phyloP scores from a whole-genome alignment of 2,888 invertebrate genomes.

The Aplocera efformata region DNA sequence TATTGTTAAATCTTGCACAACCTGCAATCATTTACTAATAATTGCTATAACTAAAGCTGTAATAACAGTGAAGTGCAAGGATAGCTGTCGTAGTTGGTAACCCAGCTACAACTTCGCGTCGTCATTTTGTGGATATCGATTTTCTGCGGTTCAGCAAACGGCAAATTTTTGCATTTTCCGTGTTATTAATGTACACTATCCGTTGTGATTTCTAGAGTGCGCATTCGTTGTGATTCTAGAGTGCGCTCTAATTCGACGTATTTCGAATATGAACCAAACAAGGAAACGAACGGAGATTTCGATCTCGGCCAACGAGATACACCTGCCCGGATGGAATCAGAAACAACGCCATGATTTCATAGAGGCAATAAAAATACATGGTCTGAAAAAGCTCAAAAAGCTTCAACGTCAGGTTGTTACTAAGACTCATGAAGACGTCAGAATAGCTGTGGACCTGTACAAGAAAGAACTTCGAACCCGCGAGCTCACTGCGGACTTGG shows the following conservation, averaged over 20 bases:
- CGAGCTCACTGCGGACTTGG: constrained; percentile 4
- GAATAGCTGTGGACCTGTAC: constrained; percentile 11
- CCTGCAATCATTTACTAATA: too few species aligned
- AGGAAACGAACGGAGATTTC: constrained; percentile 1
- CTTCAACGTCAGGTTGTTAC: constrained; percentile 11
- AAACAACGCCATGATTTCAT: constrained; percentile 8
- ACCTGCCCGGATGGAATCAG: constrained; percentile 7
- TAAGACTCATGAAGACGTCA: constrained; percentile 10
- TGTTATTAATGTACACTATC: too few species aligned
- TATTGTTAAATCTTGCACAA: too few species aligned
- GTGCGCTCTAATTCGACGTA: not conserved
- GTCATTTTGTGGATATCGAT: too few species aligned
- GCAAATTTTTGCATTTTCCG: too few species aligned
- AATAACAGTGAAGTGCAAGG: too few species aligned
- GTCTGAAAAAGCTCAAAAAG: constrained; percentile 10
- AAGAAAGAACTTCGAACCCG: constrained; percentile 7
- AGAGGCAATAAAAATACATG: constrained; percentile 6
- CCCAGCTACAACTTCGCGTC: too few species aligned
- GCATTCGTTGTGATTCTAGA: too few species aligned
- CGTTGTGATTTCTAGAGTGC: too few species aligned
- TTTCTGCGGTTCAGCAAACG: too few species aligned
- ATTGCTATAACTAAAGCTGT: too few species aligned
- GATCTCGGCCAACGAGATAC: constrained; percentile 2
- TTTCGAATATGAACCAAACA: constrained; percentile 3
- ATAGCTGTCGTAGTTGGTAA: too few species aligned